Conservation (phyloP, 1,140 invertebrate genomes). For the Phymorhynchus buccinoides region DNA sequence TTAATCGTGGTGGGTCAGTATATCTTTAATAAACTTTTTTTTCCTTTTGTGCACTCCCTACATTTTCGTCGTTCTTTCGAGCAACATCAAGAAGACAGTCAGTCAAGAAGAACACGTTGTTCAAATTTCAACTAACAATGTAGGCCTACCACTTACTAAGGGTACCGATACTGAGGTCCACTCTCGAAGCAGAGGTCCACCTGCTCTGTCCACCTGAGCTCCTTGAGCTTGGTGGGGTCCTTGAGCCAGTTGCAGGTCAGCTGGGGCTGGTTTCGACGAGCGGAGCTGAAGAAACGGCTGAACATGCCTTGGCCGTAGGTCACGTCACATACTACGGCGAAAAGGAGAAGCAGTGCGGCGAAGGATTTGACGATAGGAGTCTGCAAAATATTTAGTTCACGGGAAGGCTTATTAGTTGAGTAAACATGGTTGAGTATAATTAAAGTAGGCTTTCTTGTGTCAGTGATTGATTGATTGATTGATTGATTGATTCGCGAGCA, state of each 20-base stretch:
- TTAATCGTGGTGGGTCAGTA: too few species aligned
- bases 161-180: slow-evolving; percentile 24
- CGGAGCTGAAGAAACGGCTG: slow-evolving; percentile 19
- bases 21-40: too few species aligned
- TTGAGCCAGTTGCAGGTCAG: slow-evolving; percentile 11
- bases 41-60: too few species aligned
- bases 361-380: slow-evolving; percentile 17
- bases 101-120: neutral
- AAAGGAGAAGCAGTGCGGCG: slow-evolving; percentile 8
- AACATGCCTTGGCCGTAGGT: neutral
- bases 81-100: too few species aligned
- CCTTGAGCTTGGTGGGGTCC: slow-evolving; percentile 8
- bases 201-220: slow-evolving; percentile 23
- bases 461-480: too few species aligned
- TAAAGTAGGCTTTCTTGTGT: neutral
- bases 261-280: neutral
- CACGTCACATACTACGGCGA: slow-evolving; percentile 1
- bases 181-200: slow-evolving; percentile 34
- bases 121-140: neutral
- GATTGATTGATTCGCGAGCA: neutral
- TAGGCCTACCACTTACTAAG: neutral
- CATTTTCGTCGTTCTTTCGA: too few species aligned
- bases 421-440: neutral
- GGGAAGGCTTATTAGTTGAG: too few species aligned
- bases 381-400: neutral